Percentiles rank a stretch among this genome's conserved stretches.
phyloP scores from a whole-genome alignment of 2,888 invertebrate species.

The Thysanoteuthis rhombus region DNA sequence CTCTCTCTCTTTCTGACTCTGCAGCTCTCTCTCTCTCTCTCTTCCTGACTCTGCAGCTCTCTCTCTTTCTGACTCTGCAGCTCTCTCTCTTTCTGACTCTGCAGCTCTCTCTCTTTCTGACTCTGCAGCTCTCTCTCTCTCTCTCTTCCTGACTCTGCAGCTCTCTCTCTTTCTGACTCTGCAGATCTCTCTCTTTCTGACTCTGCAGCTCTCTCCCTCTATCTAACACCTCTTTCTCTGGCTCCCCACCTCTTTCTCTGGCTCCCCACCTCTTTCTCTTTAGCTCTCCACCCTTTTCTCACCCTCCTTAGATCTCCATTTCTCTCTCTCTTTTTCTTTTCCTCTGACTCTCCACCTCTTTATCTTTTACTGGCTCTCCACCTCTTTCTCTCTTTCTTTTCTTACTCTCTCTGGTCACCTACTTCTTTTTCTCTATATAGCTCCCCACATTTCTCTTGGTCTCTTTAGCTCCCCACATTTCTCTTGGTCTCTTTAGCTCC shows the following conservation, averaged over 20 bases:
- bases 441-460: background rate
- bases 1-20: no score
- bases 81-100: background rate
- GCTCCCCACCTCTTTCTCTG: background rate
- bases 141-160: background rate
- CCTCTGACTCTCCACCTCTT: background rate
- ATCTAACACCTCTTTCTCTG: no score
- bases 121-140: background rate
- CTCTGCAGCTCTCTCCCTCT: background rate
- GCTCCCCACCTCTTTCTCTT: background rate
- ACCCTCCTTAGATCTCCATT: fast-evolving
- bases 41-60: no score
- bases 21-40: no score
- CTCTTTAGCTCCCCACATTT: background rate
- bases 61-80: background rate
- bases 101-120: background rate
- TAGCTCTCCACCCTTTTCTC: background rate
- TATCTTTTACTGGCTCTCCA: background rate
- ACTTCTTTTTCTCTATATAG: background rate
- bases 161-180: background rate
- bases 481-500: background rate
- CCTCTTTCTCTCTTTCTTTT: background rate
- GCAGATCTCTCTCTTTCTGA: background rate
- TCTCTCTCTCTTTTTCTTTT: background rate
- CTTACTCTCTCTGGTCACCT: background rate